Percentiles rank a stretch among this genome's conserved stretches.
Conservation (phyloP, 1,140 invertebrate species). For the Micrasema minimum region DNA sequence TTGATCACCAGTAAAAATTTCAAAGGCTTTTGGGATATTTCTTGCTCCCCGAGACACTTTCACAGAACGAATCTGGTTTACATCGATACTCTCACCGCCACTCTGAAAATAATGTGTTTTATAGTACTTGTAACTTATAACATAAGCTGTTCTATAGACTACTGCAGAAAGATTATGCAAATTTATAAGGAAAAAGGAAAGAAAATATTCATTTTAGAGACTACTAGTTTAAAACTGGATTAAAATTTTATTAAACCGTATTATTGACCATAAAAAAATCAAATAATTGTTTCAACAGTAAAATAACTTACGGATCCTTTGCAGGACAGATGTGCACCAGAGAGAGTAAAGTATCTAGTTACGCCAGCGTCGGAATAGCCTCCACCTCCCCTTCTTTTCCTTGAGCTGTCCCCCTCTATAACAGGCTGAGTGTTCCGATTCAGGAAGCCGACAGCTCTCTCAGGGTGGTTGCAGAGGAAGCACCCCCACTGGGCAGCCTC, state of each 20-base stretch:
- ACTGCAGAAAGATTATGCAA: too few relatives aligned
- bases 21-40: constrained; percentile 94
- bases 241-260: too few relatives aligned
- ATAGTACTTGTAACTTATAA: too few relatives aligned
- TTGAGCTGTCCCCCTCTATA: constrained; percentile 93
- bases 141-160: too few relatives aligned
- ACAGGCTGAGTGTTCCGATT: constrained; percentile 78
- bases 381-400: constrained; percentile 95
- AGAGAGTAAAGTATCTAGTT: constrained; percentile 93
- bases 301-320: constrained; percentile 85
- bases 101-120: constrained; percentile 64
- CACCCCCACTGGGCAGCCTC: constrained; percentile 78
- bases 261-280: too few relatives aligned
- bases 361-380: constrained; percentile 89
- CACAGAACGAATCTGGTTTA: constrained; percentile 92
- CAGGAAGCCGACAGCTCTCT: constrained; percentile 84
- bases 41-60: constrained; percentile 86
- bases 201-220: too few relatives aligned
- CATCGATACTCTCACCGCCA: constrained; percentile 80
- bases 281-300: too few relatives aligned
- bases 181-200: too few relatives aligned
- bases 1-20: constrained; percentile 94
- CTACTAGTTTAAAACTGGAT: too few relatives aligned
- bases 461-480: constrained; percentile 92
- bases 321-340: constrained; percentile 89